Conservation (phyloP, 2,113 vertebrate species). For the Corynorhinus townsendii region DNA sequence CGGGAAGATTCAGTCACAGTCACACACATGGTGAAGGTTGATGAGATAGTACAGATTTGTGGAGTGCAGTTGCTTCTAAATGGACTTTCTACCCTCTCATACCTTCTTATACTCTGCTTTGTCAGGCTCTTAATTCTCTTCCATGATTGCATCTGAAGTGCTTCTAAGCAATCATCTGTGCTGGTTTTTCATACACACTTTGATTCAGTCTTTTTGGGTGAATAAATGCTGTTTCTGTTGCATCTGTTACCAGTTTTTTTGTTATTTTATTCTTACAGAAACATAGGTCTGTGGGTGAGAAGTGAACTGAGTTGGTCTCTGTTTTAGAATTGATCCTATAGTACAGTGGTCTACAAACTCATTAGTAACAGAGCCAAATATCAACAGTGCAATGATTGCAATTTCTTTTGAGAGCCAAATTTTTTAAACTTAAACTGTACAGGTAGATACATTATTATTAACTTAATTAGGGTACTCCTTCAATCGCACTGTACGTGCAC, state of each 20-base stretch:
- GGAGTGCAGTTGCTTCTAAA: background rate
- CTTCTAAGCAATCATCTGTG: background rate
- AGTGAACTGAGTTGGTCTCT: background rate
- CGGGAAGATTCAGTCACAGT: background rate
- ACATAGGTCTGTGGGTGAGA: background rate
- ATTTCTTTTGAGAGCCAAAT: too few species aligned
- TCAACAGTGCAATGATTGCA: too few species aligned
- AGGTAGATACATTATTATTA: too few species aligned
- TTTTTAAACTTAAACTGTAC: too few species aligned
- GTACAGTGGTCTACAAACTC: too few species aligned
- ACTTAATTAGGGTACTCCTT: too few species aligned
- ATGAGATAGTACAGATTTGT: background rate
- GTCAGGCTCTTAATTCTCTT: background rate
- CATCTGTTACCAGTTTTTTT: background rate
- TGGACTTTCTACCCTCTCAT: background rate
- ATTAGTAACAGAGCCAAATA: too few species aligned
- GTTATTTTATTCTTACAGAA: background rate
- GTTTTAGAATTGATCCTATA: background rate
- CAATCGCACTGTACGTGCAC: too few species aligned
- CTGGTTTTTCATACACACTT: background rate
- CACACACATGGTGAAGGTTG: background rate
- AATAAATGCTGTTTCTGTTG: background rate
- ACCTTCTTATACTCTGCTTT: background rate
- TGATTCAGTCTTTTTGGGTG: background rate
- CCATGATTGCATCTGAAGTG: background rate